phyloP scores from a whole-genome alignment of 2,797 vertebrate species.

The Bovichtus diacanthus region DNA sequence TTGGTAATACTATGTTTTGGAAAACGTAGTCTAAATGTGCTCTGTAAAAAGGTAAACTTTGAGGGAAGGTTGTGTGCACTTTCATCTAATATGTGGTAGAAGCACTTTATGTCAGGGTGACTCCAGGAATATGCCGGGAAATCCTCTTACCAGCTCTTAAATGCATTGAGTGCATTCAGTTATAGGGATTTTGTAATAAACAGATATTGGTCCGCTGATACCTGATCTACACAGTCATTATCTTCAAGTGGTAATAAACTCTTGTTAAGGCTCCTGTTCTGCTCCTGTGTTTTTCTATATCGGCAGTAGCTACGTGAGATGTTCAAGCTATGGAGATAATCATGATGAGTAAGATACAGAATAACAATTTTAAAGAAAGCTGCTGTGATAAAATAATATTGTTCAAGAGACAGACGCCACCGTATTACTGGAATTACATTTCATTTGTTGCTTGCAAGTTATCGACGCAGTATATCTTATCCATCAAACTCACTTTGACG shows the following conservation, averaged over 20 bases:
- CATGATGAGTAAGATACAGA: not conserved
- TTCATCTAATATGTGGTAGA: slow-evolving; percentile 24
- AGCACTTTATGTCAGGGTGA: slow-evolving; percentile 40
- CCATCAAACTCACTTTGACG: not conserved
- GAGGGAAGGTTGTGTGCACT: slow-evolving; percentile 11
- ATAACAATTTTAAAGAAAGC: not conserved
- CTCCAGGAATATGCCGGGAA: slow-evolving; percentile 16
- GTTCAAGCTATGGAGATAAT: not conserved
- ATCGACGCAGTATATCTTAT: not conserved
- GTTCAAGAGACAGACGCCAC: not conserved
- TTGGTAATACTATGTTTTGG: not conserved
- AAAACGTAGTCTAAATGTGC: slow-evolving; percentile 1
- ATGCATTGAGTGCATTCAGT: not conserved
- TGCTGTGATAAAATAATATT: slow-evolving; percentile 26
- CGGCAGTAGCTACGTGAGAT: not conserved
- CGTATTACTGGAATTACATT: slow-evolving; percentile 1
- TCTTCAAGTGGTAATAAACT: not conserved
- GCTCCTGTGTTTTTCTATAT: not conserved
- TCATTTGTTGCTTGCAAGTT: slow-evolving; percentile 3
- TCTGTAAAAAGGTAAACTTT: slow-evolving; percentile 25
- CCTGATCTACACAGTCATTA: not conserved
- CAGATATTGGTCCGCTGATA: not conserved
- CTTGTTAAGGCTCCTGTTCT: not conserved
- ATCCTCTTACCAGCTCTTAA: not conserved
- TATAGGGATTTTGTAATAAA: slow-evolving; percentile 1